Evolutionary conservation across 2,888 invertebrate species (phyloP).

Genomic region (Sphinx pinastri): DNA sequence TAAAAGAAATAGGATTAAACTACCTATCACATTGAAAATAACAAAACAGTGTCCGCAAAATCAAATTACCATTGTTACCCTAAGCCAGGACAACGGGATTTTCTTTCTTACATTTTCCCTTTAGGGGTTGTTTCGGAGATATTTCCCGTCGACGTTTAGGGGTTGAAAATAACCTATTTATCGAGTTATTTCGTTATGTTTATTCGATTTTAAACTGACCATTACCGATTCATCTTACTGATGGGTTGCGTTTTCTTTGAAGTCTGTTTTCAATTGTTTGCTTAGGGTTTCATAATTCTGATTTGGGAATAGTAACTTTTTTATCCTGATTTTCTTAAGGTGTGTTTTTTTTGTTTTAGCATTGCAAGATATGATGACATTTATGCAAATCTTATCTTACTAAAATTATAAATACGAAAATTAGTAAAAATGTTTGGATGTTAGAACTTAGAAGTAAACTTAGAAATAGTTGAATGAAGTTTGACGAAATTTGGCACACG

Average conservation of each 20-base stretch:
- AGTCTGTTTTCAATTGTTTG: neutral
- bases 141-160: conserved; percentile 25
- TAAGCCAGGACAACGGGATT: conserved; percentile 25
- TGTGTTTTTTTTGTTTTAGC: too few species aligned
- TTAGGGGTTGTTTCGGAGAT: conserved; percentile 27
- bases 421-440: too few species aligned
- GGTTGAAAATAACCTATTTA: conserved; percentile 27
- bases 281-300: too few species aligned
- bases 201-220: conserved; percentile 21
- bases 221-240: neutral
- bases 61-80: conserved; percentile 19
- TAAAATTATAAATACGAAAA: too few species aligned
- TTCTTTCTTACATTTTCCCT: conserved; percentile 26
- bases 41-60: conserved; percentile 18
- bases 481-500: too few species aligned
- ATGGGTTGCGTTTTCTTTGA: neutral
- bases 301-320: too few species aligned
- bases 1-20: neutral
- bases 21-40: neutral
- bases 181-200: conserved; percentile 22
- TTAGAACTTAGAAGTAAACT: too few species aligned
- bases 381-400: too few species aligned
- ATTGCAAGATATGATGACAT: neutral
- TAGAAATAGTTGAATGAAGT: too few species aligned
- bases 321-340: too few species aligned